Evolutionary conservation across 2,888 invertebrate genomes (phyloP).

Genomic region (Ectemnius continuus): DNA sequence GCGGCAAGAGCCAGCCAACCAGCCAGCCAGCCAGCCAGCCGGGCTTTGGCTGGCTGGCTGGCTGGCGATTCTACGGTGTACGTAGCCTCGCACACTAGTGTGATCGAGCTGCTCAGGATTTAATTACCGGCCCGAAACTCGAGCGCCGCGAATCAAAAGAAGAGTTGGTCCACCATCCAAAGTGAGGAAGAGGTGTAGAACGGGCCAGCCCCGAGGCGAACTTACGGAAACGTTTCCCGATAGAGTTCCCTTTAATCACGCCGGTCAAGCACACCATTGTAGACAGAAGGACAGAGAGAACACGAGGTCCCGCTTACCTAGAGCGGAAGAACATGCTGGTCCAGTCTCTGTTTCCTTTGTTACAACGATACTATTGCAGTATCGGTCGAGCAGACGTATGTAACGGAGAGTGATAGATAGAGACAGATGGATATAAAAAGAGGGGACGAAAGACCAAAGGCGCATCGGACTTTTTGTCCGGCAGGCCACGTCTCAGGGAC

Average conservation of each 20-base stretch:
- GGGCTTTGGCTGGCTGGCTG: too few relatives aligned
- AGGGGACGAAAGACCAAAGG: too few relatives aligned
- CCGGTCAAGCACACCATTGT: conserved; percentile 39
- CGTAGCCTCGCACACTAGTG: too few relatives aligned
- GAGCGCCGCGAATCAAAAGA: conserved; percentile 48
- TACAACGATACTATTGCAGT: conserved; percentile 17
- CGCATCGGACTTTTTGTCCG: too few relatives aligned
- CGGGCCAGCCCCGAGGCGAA: conserved; percentile 26
- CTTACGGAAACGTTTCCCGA: conserved; percentile 45
- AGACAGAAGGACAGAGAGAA: conserved; percentile 29
- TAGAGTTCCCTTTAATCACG: conserved; percentile 50
- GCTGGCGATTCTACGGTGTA: too few relatives aligned
- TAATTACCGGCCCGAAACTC: conserved; percentile 56
- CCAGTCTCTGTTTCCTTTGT: conserved; percentile 21
- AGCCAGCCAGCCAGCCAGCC: too few relatives aligned
- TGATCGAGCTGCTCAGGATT: conserved; percentile 56
- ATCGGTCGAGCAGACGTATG: too few relatives aligned
- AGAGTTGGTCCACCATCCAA: too few relatives aligned
- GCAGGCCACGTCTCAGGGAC: not conserved
- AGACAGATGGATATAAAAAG: too few relatives aligned
- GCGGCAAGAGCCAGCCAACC: too few relatives aligned
- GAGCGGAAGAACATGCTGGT: not conserved
- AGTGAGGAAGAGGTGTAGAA: too few relatives aligned
- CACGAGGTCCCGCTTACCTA: not conserved
- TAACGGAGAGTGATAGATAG: too few relatives aligned